phyloP scores from a whole-genome alignment of 1,140 invertebrate species.

The Choristoneura fumiferana region DNA sequence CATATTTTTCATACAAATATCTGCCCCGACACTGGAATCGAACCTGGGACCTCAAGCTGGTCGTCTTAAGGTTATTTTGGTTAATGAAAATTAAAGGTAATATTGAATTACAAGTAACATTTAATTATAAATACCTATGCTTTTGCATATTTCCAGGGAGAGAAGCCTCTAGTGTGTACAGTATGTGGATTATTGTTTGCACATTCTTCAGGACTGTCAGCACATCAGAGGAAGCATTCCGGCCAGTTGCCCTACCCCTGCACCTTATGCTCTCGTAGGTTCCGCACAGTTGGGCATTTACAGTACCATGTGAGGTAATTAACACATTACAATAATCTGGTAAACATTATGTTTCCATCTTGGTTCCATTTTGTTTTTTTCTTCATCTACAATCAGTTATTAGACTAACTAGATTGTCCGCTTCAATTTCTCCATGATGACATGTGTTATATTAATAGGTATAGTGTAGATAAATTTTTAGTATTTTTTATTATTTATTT shows the following conservation, averaged over 20 bases:
- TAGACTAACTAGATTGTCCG: too few relatives aligned
- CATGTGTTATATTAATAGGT: too few relatives aligned
- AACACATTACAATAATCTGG: not conserved
- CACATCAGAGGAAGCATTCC: slow-evolving; percentile 78
- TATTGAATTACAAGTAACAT: not conserved
- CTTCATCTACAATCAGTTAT: too few relatives aligned
- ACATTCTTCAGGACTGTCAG: slow-evolving; percentile 71
- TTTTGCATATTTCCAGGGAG: slow-evolving; percentile 64
- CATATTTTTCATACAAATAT: too few relatives aligned
- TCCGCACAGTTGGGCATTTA: slow-evolving; percentile 66
- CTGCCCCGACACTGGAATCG: too few relatives aligned
- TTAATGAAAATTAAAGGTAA: too few relatives aligned
- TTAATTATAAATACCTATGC: not conserved
- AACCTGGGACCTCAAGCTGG: too few relatives aligned
- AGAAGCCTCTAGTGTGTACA: slow-evolving; percentile 71
- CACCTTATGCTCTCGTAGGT: slow-evolving; percentile 62
- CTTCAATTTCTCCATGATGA: too few relatives aligned
- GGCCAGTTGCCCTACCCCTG: slow-evolving; percentile 77
- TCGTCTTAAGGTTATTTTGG: too few relatives aligned
- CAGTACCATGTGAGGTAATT: slow-evolving; percentile 78
- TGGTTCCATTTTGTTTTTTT: too few relatives aligned
- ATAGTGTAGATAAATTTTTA: too few relatives aligned
- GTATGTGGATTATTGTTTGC: slow-evolving; percentile 76
- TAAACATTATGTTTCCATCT: too few relatives aligned
- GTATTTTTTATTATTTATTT: slow-evolving; percentile 23